Evolutionary conservation across 2,113 vertebrate genomes (phyloP), one percentile per base, ranked within the genome.

Genomic region (Gavia stellata): DNA sequence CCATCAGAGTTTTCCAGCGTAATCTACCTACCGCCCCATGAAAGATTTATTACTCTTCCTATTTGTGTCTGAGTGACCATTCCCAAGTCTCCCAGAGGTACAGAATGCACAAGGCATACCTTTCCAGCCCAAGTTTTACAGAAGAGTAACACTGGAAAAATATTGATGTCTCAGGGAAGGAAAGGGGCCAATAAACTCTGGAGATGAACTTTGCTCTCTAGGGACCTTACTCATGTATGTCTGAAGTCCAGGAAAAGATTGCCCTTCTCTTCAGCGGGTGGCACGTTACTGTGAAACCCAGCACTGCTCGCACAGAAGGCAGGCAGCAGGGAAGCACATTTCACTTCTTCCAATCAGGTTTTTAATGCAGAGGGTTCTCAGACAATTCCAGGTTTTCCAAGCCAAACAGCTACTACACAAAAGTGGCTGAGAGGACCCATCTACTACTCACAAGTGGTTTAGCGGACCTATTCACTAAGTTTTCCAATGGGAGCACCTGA

Each of bases 251-350:
- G n/a, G 17, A 12, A 56, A 71, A 62, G 34, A 58, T 2, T 62
- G 24, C 10, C 24, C 31, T 81, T 90, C 50, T 81, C 61, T 31
- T 87, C 52, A 85, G 31, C 2, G 3, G 55, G 38, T 17, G 28
- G 14, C 34, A 81, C 1, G 0, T 33, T 61, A 61, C 6, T 24
- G 19, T 0, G 0, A 72, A 94, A 53, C 3, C 16, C 50, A 84
- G 55, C 47, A 28, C 42, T 71, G n/a, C 14, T 34, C 1, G 1
- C 56, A 42, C 7, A 82, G 44, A 82, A 53, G 14, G 34, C 15
- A 44, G 33, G 20, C 29, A 80, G 44, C 18, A 36, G 25, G 26
- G 24, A 81, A 66, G 33, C 24, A 65, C 24, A 25, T 44, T 47
- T 72, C 28, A 42, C 56, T 77, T 75, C 36, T 61, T 77, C 26